phyloP scores from a whole-genome alignment of 2,797 vertebrate species.

The Mus minutoides region DNA sequence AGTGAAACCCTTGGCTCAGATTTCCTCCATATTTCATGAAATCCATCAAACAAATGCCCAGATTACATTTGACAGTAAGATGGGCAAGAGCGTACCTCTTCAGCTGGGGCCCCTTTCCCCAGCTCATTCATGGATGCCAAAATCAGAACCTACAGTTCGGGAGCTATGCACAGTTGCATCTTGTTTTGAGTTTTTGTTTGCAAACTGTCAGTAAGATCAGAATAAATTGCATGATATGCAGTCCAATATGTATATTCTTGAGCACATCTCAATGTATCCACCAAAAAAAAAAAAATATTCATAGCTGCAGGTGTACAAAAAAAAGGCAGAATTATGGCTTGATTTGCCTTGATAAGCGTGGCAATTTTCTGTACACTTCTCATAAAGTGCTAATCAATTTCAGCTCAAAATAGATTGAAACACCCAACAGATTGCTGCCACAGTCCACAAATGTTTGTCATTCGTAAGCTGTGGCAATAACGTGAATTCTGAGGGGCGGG shows the following conservation, averaged over 20 bases:
- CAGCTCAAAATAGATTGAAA: slow-evolving; percentile 81
- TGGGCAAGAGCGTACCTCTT: slow-evolving; percentile 80
- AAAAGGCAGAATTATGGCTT: slow-evolving; percentile 80
- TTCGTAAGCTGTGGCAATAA: slow-evolving; percentile 71
- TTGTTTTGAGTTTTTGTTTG: slow-evolving; percentile 80
- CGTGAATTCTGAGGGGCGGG: slow-evolving; percentile 64
- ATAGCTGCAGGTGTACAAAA: slow-evolving; percentile 74
- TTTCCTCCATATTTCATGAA: slow-evolving; percentile 81
- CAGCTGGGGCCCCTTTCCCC: slow-evolving; percentile 83
- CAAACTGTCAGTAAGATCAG: slow-evolving; percentile 80
- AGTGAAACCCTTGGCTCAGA: slow-evolving; percentile 74
- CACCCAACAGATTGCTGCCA: slow-evolving; percentile 78
- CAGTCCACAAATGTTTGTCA: slow-evolving; percentile 82
- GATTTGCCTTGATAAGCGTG: slow-evolving; percentile 79
- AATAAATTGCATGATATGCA: slow-evolving; percentile 72
- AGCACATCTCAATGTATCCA: slow-evolving; percentile 82
- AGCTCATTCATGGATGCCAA: slow-evolving; percentile 81
- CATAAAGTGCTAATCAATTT: slow-evolving; percentile 78
- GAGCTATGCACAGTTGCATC: slow-evolving; percentile 81
- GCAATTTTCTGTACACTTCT: slow-evolving; percentile 83
- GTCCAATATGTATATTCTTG: slow-evolving; percentile 81
- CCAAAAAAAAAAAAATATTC: slow-evolving; percentile 81
- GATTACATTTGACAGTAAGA: slow-evolving; percentile 82
- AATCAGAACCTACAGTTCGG: slow-evolving; percentile 80
- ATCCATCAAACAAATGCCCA: slow-evolving; percentile 79